Evolutionary conservation across 2,797 vertebrate genomes (phyloP).

Genomic region (Enteromius afrohamiltoni): DNA sequence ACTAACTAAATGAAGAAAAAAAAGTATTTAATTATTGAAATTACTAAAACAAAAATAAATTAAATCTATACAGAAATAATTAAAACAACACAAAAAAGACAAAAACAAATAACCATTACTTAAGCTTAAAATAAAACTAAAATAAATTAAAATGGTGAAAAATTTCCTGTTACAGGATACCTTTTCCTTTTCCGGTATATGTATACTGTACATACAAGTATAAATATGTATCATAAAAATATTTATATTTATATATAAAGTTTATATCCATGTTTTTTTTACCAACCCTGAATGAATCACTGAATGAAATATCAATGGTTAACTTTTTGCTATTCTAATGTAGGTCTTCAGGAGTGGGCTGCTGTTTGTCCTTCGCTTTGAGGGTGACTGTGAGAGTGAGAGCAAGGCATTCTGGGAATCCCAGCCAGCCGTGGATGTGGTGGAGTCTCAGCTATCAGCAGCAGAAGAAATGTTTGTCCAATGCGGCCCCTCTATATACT

Average conservation of each 20-base stretch:
- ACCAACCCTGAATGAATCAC: not conserved
- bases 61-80: not conserved
- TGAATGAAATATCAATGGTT: not conserved
- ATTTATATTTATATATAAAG: not conserved
- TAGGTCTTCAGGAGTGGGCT: slow-evolving; percentile 41
- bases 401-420: slow-evolving; percentile 40
- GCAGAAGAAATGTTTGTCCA: slow-evolving; percentile 13
- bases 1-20: not conserved
- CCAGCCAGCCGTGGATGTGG: slow-evolving; percentile 53
- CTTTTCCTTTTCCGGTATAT: no score
- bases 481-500: slow-evolving; percentile 19
- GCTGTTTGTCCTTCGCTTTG: slow-evolving; percentile 27
- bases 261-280: not conserved
- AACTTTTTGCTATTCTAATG: slow-evolving; percentile 31
- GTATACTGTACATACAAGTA: no score
- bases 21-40: not conserved
- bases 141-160: not conserved
- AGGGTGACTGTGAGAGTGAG: slow-evolving; percentile 10
- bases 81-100: not conserved
- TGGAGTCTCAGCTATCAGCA: slow-evolving; percentile 29
- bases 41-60: not conserved
- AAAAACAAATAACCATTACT: not conserved
- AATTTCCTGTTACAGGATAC: no score
- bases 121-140: not conserved
- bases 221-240: no score